phyloP scores from a whole-genome alignment of 2,113 vertebrate species.

The Silurus glanis region DNA sequence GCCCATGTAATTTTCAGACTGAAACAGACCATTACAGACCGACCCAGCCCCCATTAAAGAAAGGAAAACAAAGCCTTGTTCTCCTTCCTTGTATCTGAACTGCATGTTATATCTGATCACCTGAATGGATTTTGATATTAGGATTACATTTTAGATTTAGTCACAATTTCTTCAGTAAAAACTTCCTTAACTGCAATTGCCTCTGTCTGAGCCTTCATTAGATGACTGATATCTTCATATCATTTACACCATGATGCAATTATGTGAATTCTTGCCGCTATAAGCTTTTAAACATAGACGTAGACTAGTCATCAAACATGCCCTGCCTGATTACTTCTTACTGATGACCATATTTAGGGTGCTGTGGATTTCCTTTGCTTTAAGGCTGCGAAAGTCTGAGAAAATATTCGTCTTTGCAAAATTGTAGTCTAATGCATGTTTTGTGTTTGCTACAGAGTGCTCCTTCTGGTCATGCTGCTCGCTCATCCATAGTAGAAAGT shows the following conservation, averaged over 20 bases:
- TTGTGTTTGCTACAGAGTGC: constrained; percentile 67
- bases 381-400: background rate
- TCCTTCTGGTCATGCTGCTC: constrained; percentile 62
- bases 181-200: too few species aligned
- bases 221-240: too few species aligned
- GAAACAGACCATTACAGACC: too few species aligned
- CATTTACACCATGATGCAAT: background rate
- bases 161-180: too few species aligned
- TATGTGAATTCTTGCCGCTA: background rate
- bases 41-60: too few species aligned
- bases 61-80: too few species aligned
- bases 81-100: too few species aligned
- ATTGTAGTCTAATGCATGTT: background rate
- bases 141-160: too few species aligned
- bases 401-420: background rate
- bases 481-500: constrained; percentile 69
- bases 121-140: too few species aligned
- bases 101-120: too few species aligned
- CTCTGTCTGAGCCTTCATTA: too few species aligned
- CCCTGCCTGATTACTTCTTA: background rate
- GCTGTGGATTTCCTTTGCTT: background rate
- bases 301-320: background rate
- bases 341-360: background rate
- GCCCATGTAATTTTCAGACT: too few species aligned
- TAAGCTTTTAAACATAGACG: background rate